Evolutionary conservation across 2,888 invertebrate genomes (phyloP), one percentile per base, ranked within the genome.

Genomic region (Proisotoma minuta): DNA sequence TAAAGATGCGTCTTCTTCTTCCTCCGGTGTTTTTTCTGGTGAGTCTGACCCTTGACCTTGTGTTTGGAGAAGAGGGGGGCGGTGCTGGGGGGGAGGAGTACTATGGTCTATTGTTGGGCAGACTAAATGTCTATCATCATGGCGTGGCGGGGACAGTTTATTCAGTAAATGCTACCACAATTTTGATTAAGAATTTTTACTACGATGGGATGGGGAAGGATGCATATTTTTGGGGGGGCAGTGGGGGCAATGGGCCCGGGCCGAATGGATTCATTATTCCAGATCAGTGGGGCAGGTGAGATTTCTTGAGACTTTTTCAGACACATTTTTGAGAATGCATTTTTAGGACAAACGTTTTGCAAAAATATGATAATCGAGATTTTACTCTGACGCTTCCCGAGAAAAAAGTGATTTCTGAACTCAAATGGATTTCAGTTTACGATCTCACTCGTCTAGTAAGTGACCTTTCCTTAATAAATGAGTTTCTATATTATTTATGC

Each of bases 171-270:
- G 88, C 90, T 74, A 88, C 84, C 77, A 92, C 91, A 0, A 79
- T 94, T 57, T 79, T 92, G 10, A 77, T 94, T 63, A 85, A 86
- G 22, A 84, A 85, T 68, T 93, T 94, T 76, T 90, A 85, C 77
- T 94, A 94, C 74, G 93, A 94, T 77, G 94, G 93, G 43, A 88
- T 89, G 49, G 93, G 92, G 0, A 88, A 87, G 10, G 94, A 94
- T 76, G 89, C 93, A 1, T 94, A 91, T 79, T 94, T 94, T 79
- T 94, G 92, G 92, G 88, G 91, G 0, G 94, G 94, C n/a, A 86
- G 89, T 29, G 82, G 88, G 0, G 73, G 75, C 12, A 89, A 87
- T 74, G 81, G 91, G 22, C 91, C 93, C 0, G 91, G 92, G 0
- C 91, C 91, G 0, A 89, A 92, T 77, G 94, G 94, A 4, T 93